Base-by-base conservation (phyloP, 2,888 invertebrate species). In the Diaperis boleti region DNA sequence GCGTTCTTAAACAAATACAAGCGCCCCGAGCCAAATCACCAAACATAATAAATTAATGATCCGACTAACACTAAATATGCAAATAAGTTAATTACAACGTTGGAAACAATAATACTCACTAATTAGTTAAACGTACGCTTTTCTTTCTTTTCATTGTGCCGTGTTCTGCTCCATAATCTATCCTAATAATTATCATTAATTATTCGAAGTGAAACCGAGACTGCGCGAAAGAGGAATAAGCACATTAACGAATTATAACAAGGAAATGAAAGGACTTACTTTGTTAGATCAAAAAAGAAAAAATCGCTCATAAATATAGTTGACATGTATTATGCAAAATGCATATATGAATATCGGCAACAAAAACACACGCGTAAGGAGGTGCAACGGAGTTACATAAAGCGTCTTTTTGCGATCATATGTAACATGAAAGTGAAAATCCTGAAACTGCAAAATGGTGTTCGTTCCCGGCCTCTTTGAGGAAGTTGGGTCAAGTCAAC, bases 191-290 rank as follows among this genome's bases (percentile, higher is more conserved):
- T 42, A 42, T 47, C 17, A 49, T 49, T 49, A 31, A 49, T 26
- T 26, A 17, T 6, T 7, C 15, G 31, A 17, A 49, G 49, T 49
- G 49, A 49, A 47, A 47, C 45, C 18, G 45, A 26, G 13, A 15
- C 13, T 31, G 15, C 31, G 15, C 22, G 8, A 26, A 26, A 26
- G 26, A 26, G 26, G 26, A 7, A 33, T 31, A 17, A 20, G n/a
- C 14, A 49, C 31, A 49, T 31, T 49, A 4, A 29, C 26, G 26
- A 31, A 49, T 31, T 49, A 31, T 10, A 33, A 49, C 49, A 29
- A 31, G 49, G 49, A 49, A 49, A 49, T 49, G 49, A 49, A 49
- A 49, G 49, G 49, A 49, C 13, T 47, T 22, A 42, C 49, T 49
- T 49, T 33, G 33, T 31, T 15, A 20, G 26, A 2, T 17, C 3